Evolutionary conservation across 2,888 invertebrate genomes (phyloP), one percentile per base, ranked within the genome.

Genomic region (Asteroscopus sphinx): DNA sequence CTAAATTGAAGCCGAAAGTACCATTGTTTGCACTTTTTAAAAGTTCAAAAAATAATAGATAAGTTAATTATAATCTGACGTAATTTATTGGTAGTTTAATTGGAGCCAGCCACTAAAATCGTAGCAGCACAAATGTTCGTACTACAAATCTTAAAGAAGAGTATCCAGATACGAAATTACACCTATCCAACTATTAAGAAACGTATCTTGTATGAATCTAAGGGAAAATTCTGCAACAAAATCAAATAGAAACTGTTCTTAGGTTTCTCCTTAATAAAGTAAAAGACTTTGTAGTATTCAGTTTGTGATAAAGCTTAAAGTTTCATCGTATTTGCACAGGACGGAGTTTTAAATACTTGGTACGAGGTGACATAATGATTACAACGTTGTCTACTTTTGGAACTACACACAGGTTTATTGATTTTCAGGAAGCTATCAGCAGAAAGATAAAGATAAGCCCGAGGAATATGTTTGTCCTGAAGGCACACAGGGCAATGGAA

Each of bases 401-500:
- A 42, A 48, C 51, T 62, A 39, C 39, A 52, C 48, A 39, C 17
- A 26, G 15, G 5, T 60, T 60, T 68, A 42, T 68, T 65, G 25
- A 57, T 67, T 91, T 91, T 42, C 87, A 94, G 94, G 87, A 64
- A 87, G 82, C 73, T 87, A 88, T 66, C 94, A 93, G 76, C 87
- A 90, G 68, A 89, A 96, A 73, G 95, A 96, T 9, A 89, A 96
- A 73, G 95, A 96, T 9, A 68, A 95, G 40, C 81, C 44, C 17
- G 95, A 96, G 73, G 96, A 97, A 45, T 98, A 96, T 80, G 92
- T 94, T 61, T 98, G 98, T 87, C 98, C 98, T n/a, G 96, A 96
- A 87, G 96, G 96, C 41, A 95, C 96, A 41, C 80, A 79, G 48
- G 98, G 97, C 63, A 98, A 97, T 89, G 98, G 98, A 60, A 98